phyloP scores from a whole-genome alignment of 2,888 invertebrate genomes.

The Himalopsyche japonica region DNA sequence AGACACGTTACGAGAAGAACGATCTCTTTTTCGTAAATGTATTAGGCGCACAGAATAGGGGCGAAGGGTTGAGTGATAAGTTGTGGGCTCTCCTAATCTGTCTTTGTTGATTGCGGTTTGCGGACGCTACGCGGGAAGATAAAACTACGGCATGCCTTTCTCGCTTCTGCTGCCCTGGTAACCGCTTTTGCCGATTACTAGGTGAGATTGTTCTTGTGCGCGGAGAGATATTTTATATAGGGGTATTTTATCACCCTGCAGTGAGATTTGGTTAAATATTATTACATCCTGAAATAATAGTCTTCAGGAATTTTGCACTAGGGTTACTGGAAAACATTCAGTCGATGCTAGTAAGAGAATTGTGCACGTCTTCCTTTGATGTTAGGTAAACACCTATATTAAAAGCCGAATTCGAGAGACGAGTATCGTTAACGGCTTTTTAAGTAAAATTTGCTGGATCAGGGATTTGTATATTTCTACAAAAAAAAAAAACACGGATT shows the following conservation, averaged over 20 bases:
- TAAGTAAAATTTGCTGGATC: no score
- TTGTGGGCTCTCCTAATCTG: constrained; percentile 33
- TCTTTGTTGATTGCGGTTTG: constrained; percentile 28
- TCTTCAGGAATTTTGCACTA: not conserved
- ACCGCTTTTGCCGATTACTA: constrained; percentile 25
- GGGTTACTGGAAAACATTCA: no score
- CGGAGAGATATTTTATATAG: not conserved
- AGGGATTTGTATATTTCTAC: no score
- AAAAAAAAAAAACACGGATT: no score
- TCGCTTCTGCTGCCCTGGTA: constrained; percentile 16
- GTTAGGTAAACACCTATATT: no score
- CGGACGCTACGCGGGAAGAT: constrained; percentile 10
- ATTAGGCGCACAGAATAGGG: constrained; percentile 17
- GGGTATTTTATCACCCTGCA: not conserved
- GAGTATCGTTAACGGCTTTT: no score
- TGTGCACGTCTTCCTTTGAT: no score
- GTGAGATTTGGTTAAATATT: not conserved
- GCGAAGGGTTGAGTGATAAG: constrained; percentile 27
- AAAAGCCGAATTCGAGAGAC: no score
- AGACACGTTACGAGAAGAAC: not conserved
- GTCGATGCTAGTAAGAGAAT: no score
- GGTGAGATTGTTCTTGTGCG: constrained; percentile 38
- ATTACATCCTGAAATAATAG: not conserved
- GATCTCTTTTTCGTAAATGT: not conserved
- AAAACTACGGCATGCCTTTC: constrained; percentile 16